Evolutionary conservation across 2,888 invertebrate genomes (phyloP), one percentile per base, ranked within the genome.

Genomic region (Eurytoma californica): DNA sequence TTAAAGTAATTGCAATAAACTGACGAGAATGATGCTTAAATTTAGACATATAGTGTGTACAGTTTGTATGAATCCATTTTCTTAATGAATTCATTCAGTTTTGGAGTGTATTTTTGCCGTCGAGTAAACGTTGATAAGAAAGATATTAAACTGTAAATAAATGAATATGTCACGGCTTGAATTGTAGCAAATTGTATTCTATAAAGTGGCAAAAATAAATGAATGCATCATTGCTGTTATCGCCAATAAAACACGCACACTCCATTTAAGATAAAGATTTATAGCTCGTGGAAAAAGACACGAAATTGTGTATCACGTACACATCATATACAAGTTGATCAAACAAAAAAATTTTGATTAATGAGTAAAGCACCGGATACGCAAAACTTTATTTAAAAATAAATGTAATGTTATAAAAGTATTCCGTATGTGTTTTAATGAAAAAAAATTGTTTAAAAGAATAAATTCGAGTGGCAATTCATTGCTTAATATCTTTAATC

Each of bases 221-320:
- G 9, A 66, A 66, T n/a, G 39, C 66, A 67, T 67, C 67, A 51
- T 20, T 24, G 24, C 3, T 53, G 18, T 30, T 55, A 68, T 68
- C 68, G 30, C 4, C 28, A 20, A 55, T 55, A 55, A 24, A 68
- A 55, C n/a, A 39, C 51, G 47, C 67, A 47, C 39, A 68, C 16
- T 66, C 12, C 12, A 49, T 49, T 49, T 13, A 24, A 67, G 53
- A 53, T 67, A 67, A 51, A 51, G 28, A 53, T 28, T 67, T 28
- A n/a, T 49, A 13, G n/a, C 12, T 20, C 14, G 13, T 24, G 60
- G 24, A 24, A 24, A 60, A 24, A 60, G 14, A 20, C 7, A 39
- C 39, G 9, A 39, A 39, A 39, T 39, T 9, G 28, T 30, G n/a
- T 30, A 16, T 61, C 28, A 28, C 30, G 30, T 30, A 30, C 7